phyloP scores from a whole-genome alignment of 2,888 invertebrate genomes.

The Junonia oenone region DNA sequence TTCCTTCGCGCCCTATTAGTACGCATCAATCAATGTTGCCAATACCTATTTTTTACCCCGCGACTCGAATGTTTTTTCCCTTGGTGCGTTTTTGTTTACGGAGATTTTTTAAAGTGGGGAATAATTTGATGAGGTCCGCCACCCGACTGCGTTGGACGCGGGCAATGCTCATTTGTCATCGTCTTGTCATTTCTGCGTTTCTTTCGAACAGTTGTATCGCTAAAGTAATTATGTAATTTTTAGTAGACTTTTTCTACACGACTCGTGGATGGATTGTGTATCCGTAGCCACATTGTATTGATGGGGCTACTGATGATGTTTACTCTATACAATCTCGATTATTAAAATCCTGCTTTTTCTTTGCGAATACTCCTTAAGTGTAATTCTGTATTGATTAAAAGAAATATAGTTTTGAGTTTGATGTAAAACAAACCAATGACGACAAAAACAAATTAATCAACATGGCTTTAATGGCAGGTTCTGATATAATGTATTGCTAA shows the following conservation, averaged over 20 bases:
- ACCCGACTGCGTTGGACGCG: conserved; percentile 74
- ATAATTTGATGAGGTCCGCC: conserved; percentile 80
- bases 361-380: not conserved
- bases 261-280: conserved; percentile 32
- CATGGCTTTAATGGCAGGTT: not conserved
- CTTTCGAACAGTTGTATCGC: conserved; percentile 74
- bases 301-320: conserved; percentile 31
- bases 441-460: not conserved
- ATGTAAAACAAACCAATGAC: not conserved
- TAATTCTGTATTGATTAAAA: conserved; percentile 7
- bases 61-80: conserved; percentile 62
- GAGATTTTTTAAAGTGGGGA: conserved; percentile 77
- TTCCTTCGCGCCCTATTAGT: conserved; percentile 80
- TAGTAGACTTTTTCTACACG: conserved; percentile 60
- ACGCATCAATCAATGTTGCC: conserved; percentile 80
- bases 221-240: conserved; percentile 76
- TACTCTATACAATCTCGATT: conserved; percentile 3
- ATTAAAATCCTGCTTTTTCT: conserved; percentile 6
- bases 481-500: not conserved
- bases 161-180: conserved; percentile 77
- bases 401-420: not conserved
- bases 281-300: conserved; percentile 27
- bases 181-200: conserved; percentile 80
- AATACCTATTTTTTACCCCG: conserved; percentile 76
- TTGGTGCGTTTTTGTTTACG: conserved; percentile 74